Evolutionary conservation across 1,140 invertebrate species (phyloP).

Genomic region (Mizuhopecten yessoensis): DNA sequence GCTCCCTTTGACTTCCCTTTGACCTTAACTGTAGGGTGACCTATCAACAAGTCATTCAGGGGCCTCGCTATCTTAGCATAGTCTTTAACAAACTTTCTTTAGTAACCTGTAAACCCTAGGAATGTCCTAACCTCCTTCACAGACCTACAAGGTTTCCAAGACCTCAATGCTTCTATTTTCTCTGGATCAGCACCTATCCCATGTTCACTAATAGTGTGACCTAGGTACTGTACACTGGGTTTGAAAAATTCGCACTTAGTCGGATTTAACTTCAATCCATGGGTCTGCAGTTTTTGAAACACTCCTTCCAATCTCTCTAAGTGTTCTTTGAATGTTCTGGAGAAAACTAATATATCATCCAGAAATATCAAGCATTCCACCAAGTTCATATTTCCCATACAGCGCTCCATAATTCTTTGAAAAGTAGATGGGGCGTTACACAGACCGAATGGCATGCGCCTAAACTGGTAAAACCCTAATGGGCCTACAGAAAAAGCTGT

Average conservation of each 20-base stretch:
- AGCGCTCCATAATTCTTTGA: background rate
- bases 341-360: background rate
- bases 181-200: slow-evolving; percentile 69
- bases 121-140: slow-evolving; percentile 70
- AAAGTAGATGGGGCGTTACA: background rate
- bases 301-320: background rate
- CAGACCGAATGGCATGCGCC: no score
- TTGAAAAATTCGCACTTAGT: background rate
- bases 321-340: background rate
- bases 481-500: no score
- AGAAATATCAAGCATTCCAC: background rate
- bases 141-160: slow-evolving; percentile 68
- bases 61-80: slow-evolving; percentile 68
- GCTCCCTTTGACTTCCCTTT: background rate
- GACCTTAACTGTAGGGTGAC: slow-evolving; percentile 46
- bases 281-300: background rate
- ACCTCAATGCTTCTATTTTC: slow-evolving; percentile 73
- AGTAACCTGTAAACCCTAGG: slow-evolving; percentile 71
- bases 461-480: no score
- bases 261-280: background rate
- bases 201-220: slow-evolving; percentile 41
- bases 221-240: background rate
- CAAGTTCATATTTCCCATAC: background rate
- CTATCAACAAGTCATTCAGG: slow-evolving; percentile 62
- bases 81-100: slow-evolving; percentile 69